phyloP scores from a whole-genome alignment of 2,113 vertebrate genomes.

The Fulica atra region DNA sequence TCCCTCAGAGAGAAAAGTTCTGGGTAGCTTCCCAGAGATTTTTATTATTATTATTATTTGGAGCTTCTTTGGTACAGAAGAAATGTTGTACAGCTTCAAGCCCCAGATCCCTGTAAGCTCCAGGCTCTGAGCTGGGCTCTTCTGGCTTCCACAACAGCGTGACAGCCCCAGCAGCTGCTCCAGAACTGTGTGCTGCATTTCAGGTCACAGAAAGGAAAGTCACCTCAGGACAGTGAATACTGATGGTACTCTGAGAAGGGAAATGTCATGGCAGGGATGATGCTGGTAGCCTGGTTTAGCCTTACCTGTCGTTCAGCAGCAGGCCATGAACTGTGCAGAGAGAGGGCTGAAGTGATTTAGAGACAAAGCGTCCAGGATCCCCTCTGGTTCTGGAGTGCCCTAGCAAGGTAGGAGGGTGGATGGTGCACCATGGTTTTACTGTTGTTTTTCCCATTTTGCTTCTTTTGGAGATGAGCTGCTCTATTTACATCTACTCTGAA shows the following conservation, averaged over 20 bases:
- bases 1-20: conserved; percentile 52
- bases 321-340: neutral
- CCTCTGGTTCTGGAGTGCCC: neutral
- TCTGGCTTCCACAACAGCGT: neutral
- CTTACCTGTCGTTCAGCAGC: neutral
- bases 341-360: neutral
- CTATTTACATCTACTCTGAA: neutral
- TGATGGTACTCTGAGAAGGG: neutral
- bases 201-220: neutral
- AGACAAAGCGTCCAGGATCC: neutral
- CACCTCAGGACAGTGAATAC: neutral
- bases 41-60: neutral
- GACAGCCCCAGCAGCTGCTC: neutral
- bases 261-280: neutral
- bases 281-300: neutral
- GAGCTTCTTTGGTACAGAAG: neutral
- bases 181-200: neutral
- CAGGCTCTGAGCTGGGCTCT: neutral
- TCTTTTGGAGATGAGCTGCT: neutral
- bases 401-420: neutral
- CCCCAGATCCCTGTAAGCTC: neutral
- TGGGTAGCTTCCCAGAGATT: conserved; percentile 46
- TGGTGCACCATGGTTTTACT: neutral
- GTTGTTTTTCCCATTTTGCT: neutral
- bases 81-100: neutral